A percentile compares a stretch with the other conserved stretches of the same genome.
Conservation (phyloP, 1,140 invertebrate species). For the Centruroides vittatus region DNA sequence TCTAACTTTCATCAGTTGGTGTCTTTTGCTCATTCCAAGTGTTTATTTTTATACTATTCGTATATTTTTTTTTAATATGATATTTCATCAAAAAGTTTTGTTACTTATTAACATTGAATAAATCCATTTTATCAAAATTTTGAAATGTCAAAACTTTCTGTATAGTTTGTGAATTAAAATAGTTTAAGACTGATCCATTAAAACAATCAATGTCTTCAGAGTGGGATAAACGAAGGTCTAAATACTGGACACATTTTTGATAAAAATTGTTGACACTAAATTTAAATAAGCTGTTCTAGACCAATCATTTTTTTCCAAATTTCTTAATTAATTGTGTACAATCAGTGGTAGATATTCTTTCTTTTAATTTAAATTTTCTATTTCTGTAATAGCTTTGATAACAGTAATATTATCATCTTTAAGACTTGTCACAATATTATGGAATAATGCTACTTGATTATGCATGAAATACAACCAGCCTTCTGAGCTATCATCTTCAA, state of each 20-base stretch:
- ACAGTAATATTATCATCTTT: neutral
- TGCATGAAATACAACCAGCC: neutral
- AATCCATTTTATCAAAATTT: neutral
- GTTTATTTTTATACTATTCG: neutral
- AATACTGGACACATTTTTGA: neutral
- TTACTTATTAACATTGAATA: neutral
- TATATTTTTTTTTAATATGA: neutral
- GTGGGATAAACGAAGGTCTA: neutral
- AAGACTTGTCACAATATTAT: neutral
- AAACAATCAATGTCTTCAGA: neutral
- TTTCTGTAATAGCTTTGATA: neutral
- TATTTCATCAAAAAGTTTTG: neutral
- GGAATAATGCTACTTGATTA: neutral
- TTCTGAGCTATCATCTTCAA: conserved; percentile 6
- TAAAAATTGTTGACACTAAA: neutral
- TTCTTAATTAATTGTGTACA: neutral
- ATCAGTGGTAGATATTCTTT: neutral
- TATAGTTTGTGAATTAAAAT: neutral
- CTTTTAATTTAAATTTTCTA: neutral
- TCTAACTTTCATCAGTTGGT: neutral
- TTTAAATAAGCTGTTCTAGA: neutral
- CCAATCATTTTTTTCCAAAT: neutral
- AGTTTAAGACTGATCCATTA: neutral
- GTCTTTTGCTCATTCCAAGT: neutral
- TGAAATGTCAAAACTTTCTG: neutral